Evolutionary conservation across 1,140 invertebrate genomes (phyloP), one percentile per base, ranked within the genome.

Genomic region (Phymorhynchus buccinoides): DNA sequence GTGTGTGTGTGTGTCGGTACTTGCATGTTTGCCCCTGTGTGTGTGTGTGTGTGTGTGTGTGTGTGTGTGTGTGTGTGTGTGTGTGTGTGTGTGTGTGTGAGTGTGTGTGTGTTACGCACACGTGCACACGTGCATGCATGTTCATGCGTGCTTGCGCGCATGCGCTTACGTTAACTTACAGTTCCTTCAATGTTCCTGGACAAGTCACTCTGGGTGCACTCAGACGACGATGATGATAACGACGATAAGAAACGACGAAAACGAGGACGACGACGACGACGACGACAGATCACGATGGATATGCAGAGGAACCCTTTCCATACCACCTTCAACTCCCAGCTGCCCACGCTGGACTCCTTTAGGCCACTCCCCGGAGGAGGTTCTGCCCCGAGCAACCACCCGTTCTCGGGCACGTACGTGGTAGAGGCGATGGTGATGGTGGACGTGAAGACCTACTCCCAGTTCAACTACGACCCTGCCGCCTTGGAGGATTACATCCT

Each of bases 401-500:
- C 84, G 9, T 79, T 68, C 52, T 9, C 39, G 39, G 81, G 81
- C 62, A 73, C 81, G 9, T 73, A 83, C 41, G 82, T 86, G 41
- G 77, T 84, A n/a, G 85, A 86, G 79, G 85, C 77, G 14, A 68
- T 86, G 62, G 81, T 86, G 77, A 84, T 86, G 44, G 80, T 86
- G 39, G 85, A 86, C 75, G 75, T 84, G 1, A 84, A 86, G 68
- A 62, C 90, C 71, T 90, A 88, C 56, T 80, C 86, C 75, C 85
- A 88, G 32, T 91, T 91, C 86, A 87, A 89, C 42, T 88, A 88
- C 37, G 88, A 89, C 62, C 88, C 88, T n/a, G 86, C 86, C 30
- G 86, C 89, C 75, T 80, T 91, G 16, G 75, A 89, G 52, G 88
- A 89, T 77, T 91, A 90, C 84, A 84, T 91, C n/a, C 77, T 91